Percentiles rank a stretch among this genome's conserved stretches.
Evolutionary conservation across 1,140 invertebrate genomes (phyloP).

Genomic region (Sycophila sp.): DNA sequence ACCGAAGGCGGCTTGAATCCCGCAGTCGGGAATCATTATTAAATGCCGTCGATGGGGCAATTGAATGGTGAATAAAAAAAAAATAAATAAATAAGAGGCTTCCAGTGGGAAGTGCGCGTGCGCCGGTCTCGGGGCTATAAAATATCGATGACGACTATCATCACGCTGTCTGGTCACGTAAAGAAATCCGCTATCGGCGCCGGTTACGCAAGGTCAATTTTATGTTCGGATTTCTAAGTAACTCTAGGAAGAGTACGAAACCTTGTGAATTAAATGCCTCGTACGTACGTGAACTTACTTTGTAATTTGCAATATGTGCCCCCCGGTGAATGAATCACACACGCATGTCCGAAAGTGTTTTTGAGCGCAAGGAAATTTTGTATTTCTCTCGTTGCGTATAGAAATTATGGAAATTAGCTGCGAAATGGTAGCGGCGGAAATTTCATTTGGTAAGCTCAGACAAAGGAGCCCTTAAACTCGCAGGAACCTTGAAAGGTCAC

Average conservation of each 20-base stretch:
- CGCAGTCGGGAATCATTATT: no score
- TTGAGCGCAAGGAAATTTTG: neutral
- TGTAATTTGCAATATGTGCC: neutral
- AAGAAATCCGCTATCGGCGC: slow-evolving; percentile 6
- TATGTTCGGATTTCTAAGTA: neutral
- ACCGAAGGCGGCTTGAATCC: no score
- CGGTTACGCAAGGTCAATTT: slow-evolving; percentile 1
- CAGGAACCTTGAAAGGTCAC: no score
- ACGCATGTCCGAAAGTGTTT: neutral
- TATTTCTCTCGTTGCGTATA: neutral
- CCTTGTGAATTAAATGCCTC: neutral
- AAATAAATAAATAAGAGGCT: no score
- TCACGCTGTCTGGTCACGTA: slow-evolving; percentile 8
- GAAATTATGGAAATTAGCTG: no score
- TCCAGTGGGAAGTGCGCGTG: no score
- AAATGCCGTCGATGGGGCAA: no score
- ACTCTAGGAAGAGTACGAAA: neutral
- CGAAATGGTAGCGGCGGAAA: no score
- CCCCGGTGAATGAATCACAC: no score
- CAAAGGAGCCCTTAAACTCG: no score
- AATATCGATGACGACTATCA: slow-evolving; percentile 15
- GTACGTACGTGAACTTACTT: neutral
- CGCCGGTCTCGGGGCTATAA: neutral
- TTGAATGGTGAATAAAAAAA: no score
- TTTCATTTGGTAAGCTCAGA: no score